Evolutionary conservation across 2,888 invertebrate species (phyloP).

Genomic region (Ptychoptera albimana): DNA sequence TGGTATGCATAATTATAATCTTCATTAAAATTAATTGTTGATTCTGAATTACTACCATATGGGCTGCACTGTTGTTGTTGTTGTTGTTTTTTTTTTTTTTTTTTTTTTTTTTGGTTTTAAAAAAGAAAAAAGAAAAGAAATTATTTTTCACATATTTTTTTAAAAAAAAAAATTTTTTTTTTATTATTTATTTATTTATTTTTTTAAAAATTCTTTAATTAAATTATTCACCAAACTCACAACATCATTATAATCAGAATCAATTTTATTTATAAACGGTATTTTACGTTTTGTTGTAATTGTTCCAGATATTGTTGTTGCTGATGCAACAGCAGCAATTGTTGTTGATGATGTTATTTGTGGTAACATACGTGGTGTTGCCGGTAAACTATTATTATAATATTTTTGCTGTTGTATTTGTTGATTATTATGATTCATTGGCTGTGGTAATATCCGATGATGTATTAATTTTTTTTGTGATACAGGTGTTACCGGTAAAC

Average conservation of each 20-base stretch:
- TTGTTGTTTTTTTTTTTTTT: too few relatives aligned
- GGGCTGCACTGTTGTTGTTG: constrained; percentile 11
- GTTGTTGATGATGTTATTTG: constrained; percentile 12
- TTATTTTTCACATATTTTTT: too few relatives aligned
- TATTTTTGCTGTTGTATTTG: not conserved
- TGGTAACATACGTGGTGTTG: constrained; percentile 9
- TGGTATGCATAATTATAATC: constrained; percentile 55
- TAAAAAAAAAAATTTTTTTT: too few relatives aligned
- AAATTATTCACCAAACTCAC: too few relatives aligned
- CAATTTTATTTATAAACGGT: constrained; percentile 16
- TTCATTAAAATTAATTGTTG: constrained; percentile 39
- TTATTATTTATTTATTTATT: too few relatives aligned
- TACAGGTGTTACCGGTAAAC: constrained; percentile 11
- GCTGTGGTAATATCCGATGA: constrained; percentile 17
- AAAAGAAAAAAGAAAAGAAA: too few relatives aligned
- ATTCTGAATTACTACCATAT: constrained; percentile 4
- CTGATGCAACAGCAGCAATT: constrained; percentile 11
- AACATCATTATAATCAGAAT: constrained; percentile 8
- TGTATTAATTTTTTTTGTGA: constrained; percentile 11
- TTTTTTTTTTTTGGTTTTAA: too few relatives aligned
- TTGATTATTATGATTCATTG: constrained; percentile 1
- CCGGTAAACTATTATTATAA: constrained; percentile 1
- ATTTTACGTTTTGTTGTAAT: constrained; percentile 12
- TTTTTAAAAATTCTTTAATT: too few relatives aligned
- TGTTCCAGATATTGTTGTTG: constrained; percentile 17